Base-by-base conservation (phyloP, 2,888 invertebrate genomes). In the Heliconius hortense region DNA sequence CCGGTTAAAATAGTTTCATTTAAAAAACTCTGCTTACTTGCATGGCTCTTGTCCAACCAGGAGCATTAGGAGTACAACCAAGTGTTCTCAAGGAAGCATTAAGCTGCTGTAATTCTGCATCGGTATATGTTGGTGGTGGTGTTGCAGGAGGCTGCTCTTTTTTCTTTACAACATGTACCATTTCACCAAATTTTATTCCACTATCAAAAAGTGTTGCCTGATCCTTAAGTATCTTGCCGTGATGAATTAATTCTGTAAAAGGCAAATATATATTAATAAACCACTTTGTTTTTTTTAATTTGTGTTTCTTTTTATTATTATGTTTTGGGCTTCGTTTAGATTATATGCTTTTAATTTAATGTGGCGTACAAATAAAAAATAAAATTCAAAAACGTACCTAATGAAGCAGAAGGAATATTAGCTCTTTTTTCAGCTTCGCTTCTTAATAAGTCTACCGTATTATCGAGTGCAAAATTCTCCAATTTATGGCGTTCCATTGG, bases 201-300 rank as follows among this genome's bases (percentile, higher is more conserved):
- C 95, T 95, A 7, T 95, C 95, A 79, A 95, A 94, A 21, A 97
- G 88, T 3, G 95, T 95, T 0, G 82, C 80, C 48, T 94, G 90
- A 82, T 96, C 95, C 82, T 96, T 95, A 73, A 97, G 88, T 77
- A 96, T 94, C 83, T 95, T 95, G 4, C 97, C 97, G 88, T 96
- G 96, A 84, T 96, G 96, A 69, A 96, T 94, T 15, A 97, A 88
- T 87, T 96, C 96, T 97, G 84, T 26, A 73, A 73, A 24, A 63
- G 7, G 10, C 13, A 31, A 70, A 8, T 7, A 35, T 24, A 39
- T 26, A 26, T 48, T 48, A 18, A 48, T 21, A 48, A 48, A 48
- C 48, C 18, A 48, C 21, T 43, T 39, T 39, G 13, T 39, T 39
- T 39, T 39, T 39, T 39, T 13, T 39, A 39, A 11, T 48, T 48